Percentiles rank a stretch among this genome's conserved stretches.
Evolutionary conservation across 2,113 vertebrate genomes (phyloP).

Genomic region (Telmatochromis sp.): DNA sequence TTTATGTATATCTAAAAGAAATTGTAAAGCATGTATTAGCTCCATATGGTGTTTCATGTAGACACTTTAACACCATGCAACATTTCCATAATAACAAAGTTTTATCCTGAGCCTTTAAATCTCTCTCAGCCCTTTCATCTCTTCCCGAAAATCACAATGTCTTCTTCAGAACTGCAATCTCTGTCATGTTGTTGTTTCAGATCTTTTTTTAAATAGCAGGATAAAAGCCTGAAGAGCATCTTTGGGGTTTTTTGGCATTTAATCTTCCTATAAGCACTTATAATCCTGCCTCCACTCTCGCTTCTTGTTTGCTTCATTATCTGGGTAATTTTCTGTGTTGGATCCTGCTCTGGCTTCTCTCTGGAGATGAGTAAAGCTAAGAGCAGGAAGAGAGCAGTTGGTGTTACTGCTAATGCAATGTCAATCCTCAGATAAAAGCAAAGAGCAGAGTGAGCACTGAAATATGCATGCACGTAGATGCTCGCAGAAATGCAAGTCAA

Average conservation of each 20-base stretch:
- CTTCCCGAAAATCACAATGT: not conserved
- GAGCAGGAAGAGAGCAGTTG: not conserved
- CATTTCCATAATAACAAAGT: not conserved
- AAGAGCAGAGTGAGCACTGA: conserved; percentile 21
- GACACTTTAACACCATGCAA: not conserved
- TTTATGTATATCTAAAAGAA: not conserved
- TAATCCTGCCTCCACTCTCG: not conserved
- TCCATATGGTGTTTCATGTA: not conserved
- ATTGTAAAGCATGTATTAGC: not conserved
- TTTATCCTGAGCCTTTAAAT: not conserved
- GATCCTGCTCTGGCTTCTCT: not conserved
- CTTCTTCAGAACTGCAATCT: not conserved
- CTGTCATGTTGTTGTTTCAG: not conserved
- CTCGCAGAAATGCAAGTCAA: not conserved
- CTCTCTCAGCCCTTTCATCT: not conserved
- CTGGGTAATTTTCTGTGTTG: not conserved
- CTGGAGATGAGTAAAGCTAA: conserved; percentile 12
- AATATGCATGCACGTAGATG: not conserved
- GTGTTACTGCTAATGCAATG: conserved; percentile 2
- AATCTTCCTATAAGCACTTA: not conserved
- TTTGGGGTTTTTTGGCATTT: not conserved
- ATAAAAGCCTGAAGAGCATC: not conserved
- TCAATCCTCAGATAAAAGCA: conserved; percentile 27
- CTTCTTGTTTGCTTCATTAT: not conserved
- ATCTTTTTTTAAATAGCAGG: not conserved